A percentile compares a stretch with the other conserved stretches of the same genome.
Conservation (phyloP, 2,113 vertebrate species). For the Clinocottus analis region DNA sequence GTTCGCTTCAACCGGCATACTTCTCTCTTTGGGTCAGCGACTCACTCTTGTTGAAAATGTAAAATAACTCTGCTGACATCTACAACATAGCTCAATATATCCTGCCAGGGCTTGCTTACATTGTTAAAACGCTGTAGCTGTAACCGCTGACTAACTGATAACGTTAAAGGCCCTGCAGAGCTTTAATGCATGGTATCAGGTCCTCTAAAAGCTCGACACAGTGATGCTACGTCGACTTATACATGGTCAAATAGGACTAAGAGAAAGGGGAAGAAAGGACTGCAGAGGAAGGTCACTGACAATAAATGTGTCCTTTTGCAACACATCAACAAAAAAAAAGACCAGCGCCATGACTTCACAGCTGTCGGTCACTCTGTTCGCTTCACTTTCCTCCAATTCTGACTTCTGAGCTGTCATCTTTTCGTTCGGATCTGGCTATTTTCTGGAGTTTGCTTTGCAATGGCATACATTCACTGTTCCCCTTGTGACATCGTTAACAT, state of each 20-base stretch:
- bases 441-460: slow-evolving; percentile 62
- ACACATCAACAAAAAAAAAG: slow-evolving; percentile 47
- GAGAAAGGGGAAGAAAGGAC: slow-evolving; percentile 16
- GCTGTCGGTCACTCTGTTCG: slow-evolving; percentile 27
- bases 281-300: slow-evolving; percentile 5
- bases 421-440: slow-evolving; percentile 54
- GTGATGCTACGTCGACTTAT: slow-evolving; percentile 2
- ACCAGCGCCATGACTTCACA: slow-evolving; percentile 67
- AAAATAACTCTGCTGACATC: slow-evolving; percentile 14
- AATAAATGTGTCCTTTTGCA: slow-evolving; percentile 1
- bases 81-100: slow-evolving; percentile 3
- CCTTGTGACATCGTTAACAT: slow-evolving; percentile 62
- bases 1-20: slow-evolving; percentile 33
- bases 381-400: slow-evolving; percentile 29
- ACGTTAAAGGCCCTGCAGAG: neutral
- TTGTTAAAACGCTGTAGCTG: slow-evolving; percentile 19
- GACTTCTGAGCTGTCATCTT: slow-evolving; percentile 36
- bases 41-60: slow-evolving; percentile 26
- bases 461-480: slow-evolving; percentile 44
- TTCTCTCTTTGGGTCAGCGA: slow-evolving; percentile 26
- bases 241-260: neutral
- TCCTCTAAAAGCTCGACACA: neutral
- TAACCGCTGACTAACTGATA: slow-evolving; percentile 46
- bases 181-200: slow-evolving; percentile 33
- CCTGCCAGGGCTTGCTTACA: slow-evolving; percentile 45